Conservation (phyloP, 1,140 invertebrate genomes). For the Megathymus violae region DNA sequence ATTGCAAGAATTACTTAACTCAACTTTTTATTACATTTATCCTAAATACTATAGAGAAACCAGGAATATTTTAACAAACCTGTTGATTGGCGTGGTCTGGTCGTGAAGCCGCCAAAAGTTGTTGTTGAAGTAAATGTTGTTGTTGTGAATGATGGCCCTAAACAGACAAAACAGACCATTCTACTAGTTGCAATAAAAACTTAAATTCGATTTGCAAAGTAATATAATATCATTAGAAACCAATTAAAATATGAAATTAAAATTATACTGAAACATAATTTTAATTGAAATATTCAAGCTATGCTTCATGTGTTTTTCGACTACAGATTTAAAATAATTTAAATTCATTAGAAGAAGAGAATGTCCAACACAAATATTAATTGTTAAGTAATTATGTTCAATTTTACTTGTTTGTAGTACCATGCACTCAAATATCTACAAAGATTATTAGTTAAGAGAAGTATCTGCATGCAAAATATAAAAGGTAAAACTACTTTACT, state of each 20-base stretch:
- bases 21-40: no score
- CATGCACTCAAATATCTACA: not conserved
- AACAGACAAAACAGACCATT: slow-evolving; percentile 5
- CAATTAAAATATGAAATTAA: not conserved
- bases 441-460: not conserved
- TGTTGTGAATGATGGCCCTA: slow-evolving; percentile 74
- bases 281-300: not conserved
- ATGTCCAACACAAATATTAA: not conserved
- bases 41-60: slow-evolving; percentile 2
- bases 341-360: not conserved
- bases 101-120: slow-evolving; percentile 65
- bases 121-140: slow-evolving; percentile 74
- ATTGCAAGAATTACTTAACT: no score
- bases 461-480: not conserved
- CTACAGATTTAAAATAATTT: slow-evolving; percentile 1
- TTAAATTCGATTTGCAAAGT: not conserved
- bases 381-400: not conserved
- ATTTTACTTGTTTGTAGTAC: not conserved
- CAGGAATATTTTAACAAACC: slow-evolving; percentile 50
- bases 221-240: not conserved
- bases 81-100: slow-evolving; percentile 74
- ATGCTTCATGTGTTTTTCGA: slow-evolving; percentile 12
- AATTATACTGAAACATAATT: not conserved
- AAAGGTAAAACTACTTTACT: not conserved
- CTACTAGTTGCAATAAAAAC: not conserved